Conservation (phyloP, 2,888 invertebrate species). For the Aleiodes testaceus region DNA sequence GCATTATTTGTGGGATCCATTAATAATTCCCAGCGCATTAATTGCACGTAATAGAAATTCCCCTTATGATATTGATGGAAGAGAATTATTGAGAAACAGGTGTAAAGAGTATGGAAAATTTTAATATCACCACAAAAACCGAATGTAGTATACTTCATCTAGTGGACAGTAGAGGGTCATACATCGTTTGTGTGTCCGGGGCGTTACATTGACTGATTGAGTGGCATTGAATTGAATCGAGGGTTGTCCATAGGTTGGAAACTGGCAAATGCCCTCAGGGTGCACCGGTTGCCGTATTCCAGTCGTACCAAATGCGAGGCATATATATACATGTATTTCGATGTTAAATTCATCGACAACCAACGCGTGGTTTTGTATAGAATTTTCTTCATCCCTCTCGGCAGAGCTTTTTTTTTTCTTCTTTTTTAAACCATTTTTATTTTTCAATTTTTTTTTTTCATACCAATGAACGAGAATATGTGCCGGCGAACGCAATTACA, state of each 20-base stretch:
- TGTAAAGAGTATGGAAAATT: not conserved
- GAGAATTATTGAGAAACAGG: not conserved
- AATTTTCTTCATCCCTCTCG: not conserved
- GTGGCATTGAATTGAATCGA: conserved; percentile 72
- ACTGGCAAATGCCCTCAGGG: conserved; percentile 64
- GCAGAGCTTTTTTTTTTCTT: conserved; percentile 19
- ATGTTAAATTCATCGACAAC: conserved; percentile 33
- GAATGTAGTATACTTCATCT: conserved; percentile 55
- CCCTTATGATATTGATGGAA: not conserved
- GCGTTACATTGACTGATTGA: conserved; percentile 72
- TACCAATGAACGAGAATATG: conserved; percentile 43
- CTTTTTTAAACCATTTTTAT: conserved; percentile 19
- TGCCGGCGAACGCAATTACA: conserved; percentile 62
- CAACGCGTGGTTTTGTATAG: conserved; percentile 13
- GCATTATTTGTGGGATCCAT: conserved; percentile 57
- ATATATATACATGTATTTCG: conserved; percentile 23
- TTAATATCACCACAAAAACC: conserved; percentile 25
- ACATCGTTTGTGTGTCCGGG: conserved; percentile 53
- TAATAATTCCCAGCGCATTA: not conserved
- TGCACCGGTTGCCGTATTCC: conserved; percentile 54
- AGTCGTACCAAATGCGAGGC: conserved; percentile 40
- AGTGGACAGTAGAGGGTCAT: conserved; percentile 43
- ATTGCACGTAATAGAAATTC: not conserved
- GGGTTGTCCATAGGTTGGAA: conserved; percentile 54
- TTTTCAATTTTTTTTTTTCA: conserved; percentile 51